Conservation (phyloP, 2,797 vertebrate species). For the Propithecus perrieri region DNA sequence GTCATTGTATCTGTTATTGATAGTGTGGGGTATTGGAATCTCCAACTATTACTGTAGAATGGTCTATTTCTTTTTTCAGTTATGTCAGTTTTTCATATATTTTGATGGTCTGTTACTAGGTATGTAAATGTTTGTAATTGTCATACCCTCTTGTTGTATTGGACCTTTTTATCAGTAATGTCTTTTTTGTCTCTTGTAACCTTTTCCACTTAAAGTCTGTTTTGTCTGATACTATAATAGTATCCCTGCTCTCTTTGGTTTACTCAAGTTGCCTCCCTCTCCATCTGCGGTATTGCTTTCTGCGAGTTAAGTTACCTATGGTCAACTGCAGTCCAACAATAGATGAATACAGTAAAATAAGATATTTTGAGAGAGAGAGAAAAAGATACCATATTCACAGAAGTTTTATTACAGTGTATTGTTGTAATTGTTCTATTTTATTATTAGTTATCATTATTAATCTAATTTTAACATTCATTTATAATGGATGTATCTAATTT, state of each 20-base stretch:
- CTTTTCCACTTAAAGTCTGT: neutral
- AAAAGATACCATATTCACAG: neutral
- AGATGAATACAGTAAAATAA: neutral
- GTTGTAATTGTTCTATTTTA: neutral
- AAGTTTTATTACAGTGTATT: neutral
- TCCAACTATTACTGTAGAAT: neutral
- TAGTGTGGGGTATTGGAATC: neutral
- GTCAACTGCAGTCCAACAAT: neutral
- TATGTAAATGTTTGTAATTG: neutral
- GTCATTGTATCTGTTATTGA: neutral
- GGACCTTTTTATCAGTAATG: neutral
- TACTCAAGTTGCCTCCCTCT: neutral
- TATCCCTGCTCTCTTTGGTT: neutral
- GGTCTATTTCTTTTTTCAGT: neutral
- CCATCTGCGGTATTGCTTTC: neutral
- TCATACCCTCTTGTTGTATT: neutral
- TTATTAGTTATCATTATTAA: neutral
- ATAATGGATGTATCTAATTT: neutral
- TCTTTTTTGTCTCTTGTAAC: neutral
- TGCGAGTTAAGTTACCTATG: neutral
- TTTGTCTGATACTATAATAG: neutral
- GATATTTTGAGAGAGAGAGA: neutral
- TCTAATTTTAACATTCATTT: neutral
- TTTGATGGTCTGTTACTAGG: neutral
- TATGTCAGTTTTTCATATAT: neutral